Evolutionary conservation across 2,113 vertebrate genomes (phyloP).

Genomic region (Bufo gargarizans): DNA sequence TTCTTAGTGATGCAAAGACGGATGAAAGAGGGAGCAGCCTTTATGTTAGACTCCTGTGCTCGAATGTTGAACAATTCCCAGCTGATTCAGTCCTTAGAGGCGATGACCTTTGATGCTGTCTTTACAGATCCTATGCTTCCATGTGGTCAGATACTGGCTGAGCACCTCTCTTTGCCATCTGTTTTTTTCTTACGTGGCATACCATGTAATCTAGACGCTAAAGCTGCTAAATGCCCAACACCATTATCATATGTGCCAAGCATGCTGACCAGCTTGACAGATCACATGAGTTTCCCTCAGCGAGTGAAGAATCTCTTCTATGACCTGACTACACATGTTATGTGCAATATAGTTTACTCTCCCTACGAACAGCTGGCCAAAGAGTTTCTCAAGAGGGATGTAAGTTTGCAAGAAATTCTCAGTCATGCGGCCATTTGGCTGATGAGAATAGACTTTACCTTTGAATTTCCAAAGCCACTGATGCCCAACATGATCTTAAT

Average conservation of each 20-base stretch:
- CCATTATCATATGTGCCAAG: constrained; percentile 78
- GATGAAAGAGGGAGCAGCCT: constrained; percentile 32
- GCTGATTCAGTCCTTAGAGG: constrained; percentile 63
- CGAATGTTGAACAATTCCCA: constrained; percentile 59
- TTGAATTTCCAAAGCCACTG: constrained; percentile 80
- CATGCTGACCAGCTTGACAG: constrained; percentile 56
- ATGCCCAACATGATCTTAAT: constrained; percentile 84
- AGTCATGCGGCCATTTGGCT: constrained; percentile 78
- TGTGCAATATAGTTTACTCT: constrained; percentile 64
- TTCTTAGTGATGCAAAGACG: constrained; percentile 45
- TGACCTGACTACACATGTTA: background rate
- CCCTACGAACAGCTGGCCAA: constrained; percentile 69
- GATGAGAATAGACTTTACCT: constrained; percentile 79
- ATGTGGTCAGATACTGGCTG: constrained; percentile 80
- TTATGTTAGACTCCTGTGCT: constrained; percentile 63
- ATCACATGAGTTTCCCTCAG: constrained; percentile 79
- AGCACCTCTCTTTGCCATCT: constrained; percentile 75
- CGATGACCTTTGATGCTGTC: constrained; percentile 73
- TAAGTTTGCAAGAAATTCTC: constrained; percentile 72
- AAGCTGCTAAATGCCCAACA: constrained; percentile 74
- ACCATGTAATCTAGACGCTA: constrained; percentile 73
- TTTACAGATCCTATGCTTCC: constrained; percentile 81
- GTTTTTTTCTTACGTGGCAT: constrained; percentile 79
- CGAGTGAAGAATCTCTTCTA: constrained; percentile 76
- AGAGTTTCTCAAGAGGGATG: constrained; percentile 68